phyloP scores from a whole-genome alignment of 2,113 vertebrate species.

The Melanocharis versteri region DNA sequence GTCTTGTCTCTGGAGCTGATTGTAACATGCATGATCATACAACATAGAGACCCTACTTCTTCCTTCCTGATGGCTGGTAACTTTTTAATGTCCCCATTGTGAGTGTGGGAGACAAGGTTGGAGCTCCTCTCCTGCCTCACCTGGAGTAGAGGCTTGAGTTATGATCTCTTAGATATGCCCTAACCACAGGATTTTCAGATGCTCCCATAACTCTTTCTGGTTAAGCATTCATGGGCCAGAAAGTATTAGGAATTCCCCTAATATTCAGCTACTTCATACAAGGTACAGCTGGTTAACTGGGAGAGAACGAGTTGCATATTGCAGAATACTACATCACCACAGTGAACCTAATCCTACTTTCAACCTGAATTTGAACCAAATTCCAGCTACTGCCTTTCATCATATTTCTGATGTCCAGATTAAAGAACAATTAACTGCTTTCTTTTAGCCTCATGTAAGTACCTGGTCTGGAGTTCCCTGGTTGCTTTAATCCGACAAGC shows the following conservation, averaged over 20 bases:
- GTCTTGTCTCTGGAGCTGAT: neutral
- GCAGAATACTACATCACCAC: neutral
- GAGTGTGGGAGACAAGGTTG: neutral
- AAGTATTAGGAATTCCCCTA: slow-evolving; percentile 22
- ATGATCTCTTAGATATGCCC: neutral
- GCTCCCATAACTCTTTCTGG: neutral
- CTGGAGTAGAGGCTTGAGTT: neutral
- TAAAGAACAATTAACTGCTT: neutral
- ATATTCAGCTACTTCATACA: neutral
- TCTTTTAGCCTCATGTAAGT: neutral
- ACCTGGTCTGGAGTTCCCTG: neutral
- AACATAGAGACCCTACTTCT: neutral
- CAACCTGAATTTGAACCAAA: neutral
- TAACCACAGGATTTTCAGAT: neutral
- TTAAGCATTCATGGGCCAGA: neutral
- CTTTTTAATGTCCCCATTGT: neutral
- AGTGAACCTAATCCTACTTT: neutral
- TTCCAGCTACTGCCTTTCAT: neutral
- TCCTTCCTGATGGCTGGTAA: neutral
- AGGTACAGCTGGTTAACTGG: neutral
- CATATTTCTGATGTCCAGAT: slow-evolving; percentile 15
- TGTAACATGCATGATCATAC: neutral
- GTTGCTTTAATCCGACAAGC: neutral
- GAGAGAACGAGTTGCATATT: neutral
- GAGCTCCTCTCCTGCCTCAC: neutral